Conservation (phyloP, 2,888 invertebrate species). For the Xestia ashworthii region DNA sequence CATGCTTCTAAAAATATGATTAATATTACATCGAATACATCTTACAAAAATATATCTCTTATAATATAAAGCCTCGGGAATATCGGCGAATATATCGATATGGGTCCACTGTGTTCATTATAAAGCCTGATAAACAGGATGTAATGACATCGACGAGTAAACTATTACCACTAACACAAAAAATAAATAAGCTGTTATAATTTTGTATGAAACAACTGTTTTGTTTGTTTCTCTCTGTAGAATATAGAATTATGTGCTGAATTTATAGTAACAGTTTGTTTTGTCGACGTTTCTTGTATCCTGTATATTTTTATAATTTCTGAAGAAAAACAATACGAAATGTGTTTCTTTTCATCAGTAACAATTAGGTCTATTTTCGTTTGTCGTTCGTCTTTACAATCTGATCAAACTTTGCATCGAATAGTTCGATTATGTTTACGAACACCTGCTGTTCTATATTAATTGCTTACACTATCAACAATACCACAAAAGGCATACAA, state of each 20-base stretch:
- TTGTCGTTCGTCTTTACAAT: slow-evolving; percentile 22
- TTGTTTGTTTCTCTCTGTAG: not conserved
- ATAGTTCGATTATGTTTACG: slow-evolving; percentile 8
- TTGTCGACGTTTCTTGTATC: not conserved
- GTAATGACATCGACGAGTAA: not conserved
- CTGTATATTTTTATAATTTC: not conserved
- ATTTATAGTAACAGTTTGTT: not conserved
- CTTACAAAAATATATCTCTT: slow-evolving; percentile 76
- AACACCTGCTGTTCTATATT: slow-evolving; percentile 35
- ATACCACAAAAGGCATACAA: slow-evolving; percentile 29
- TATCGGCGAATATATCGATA: slow-evolving; percentile 47
- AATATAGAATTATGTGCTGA: not conserved
- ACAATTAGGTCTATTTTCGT: slow-evolving; percentile 9
- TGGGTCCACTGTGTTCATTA: slow-evolving; percentile 12
- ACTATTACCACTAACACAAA: not conserved
- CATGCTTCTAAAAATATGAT: slow-evolving; percentile 83
- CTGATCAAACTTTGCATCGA: slow-evolving; percentile 23
- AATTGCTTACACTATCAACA: slow-evolving; percentile 31
- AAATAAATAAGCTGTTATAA: not conserved
- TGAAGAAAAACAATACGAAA: slow-evolving; percentile 3
- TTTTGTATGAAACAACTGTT: not conserved
- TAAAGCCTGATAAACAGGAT: not conserved
- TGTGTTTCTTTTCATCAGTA: not conserved
- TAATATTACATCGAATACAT: slow-evolving; percentile 77
- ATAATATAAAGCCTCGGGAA: slow-evolving; percentile 69